Evolutionary conservation across 2,113 vertebrate genomes (phyloP), one percentile per base, ranked within the genome.

Genomic region (Rhabdomys dilectus): DNA sequence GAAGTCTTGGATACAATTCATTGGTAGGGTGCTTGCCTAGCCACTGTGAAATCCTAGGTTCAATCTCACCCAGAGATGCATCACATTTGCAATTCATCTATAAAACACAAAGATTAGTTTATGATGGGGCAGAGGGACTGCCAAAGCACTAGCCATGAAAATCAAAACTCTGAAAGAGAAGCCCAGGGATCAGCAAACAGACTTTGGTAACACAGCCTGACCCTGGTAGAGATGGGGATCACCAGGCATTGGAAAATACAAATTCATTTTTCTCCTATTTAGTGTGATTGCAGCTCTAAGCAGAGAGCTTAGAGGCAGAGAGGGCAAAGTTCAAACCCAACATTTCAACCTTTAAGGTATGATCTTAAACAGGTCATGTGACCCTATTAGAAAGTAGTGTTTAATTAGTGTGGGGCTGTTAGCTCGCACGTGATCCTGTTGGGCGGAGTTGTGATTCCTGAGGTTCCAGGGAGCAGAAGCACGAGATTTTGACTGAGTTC

Each of bases 91-190:
- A 94, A 64, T 21, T 75, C 92, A n/a, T 77, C 75, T 80, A 13
- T 42, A 85, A 36, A 64, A 90, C 89, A 19, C 29, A 76, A 42
- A 51, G 42, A 7, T 66, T 81, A 66, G 64, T 97, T 92, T 86
- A 91, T 21, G 53, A 82, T 56, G 42, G 39, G n/a, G 36, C 81
- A 80, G 42, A 68, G 77, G 15, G 19, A 76, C 19, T 48, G 17
- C 60, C 51, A 48, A 81, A 81, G n/a, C 5, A 81, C 34, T 60
- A 91, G 64, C 5, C 21, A 45, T 93, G 72, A 90, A 85, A 89
- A 60, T 88, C 34, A 80, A 95, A 89, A 29, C 26, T 16, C 73
- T 36, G 17, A 64, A 22, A 53, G 36, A 84, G 31, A 60, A 19
- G 45, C 34, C 16, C 21, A 76, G 13, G 58, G 6, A 42, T 13